phyloP scores from a whole-genome alignment of 2,888 invertebrate species.

The Amphipyra tragopoginis region DNA sequence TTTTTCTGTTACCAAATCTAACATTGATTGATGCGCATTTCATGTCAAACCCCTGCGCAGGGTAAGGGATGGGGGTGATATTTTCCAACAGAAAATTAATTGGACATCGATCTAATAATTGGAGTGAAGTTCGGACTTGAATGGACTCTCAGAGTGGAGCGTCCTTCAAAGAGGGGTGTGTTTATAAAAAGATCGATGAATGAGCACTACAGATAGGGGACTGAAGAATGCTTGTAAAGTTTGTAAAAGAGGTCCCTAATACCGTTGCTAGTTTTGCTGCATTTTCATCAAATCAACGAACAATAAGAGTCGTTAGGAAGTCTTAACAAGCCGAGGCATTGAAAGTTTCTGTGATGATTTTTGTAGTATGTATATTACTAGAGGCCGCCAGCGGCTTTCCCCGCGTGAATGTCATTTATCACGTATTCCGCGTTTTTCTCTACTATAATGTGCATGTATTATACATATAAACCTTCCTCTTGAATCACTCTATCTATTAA shows the following conservation, averaged over 20 bases:
- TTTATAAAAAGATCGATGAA: constrained; percentile 37
- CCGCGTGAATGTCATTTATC: no score
- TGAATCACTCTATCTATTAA: no score
- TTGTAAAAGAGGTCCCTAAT: constrained; percentile 14
- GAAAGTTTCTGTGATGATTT: no score
- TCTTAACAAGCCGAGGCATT: not conserved
- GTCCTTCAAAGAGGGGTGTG: constrained; percentile 28
- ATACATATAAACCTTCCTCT: no score
- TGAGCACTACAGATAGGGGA: constrained; percentile 9
- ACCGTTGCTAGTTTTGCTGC: constrained; percentile 20
- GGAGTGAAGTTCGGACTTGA: constrained; percentile 32
- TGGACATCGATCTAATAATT: constrained; percentile 50
- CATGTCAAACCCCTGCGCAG: constrained; percentile 27
- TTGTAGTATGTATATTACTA: no score
- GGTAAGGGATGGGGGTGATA: constrained; percentile 28
- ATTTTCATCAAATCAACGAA: constrained; percentile 18
- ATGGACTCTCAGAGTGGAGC: constrained; percentile 32
- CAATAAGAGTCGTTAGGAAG: constrained; percentile 19
- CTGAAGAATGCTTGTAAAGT: constrained; percentile 30
- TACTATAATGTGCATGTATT: no score
- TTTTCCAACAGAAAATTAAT: constrained; percentile 55
- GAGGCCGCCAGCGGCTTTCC: no score
- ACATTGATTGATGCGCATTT: constrained; percentile 52
- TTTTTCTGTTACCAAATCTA: constrained; percentile 24
- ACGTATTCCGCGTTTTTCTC: no score